A percentile compares a stretch with the other conserved stretches of the same genome.
Evolutionary conservation across 2,888 invertebrate species (phyloP).

Genomic region (Trypoxylon attenuatum): DNA sequence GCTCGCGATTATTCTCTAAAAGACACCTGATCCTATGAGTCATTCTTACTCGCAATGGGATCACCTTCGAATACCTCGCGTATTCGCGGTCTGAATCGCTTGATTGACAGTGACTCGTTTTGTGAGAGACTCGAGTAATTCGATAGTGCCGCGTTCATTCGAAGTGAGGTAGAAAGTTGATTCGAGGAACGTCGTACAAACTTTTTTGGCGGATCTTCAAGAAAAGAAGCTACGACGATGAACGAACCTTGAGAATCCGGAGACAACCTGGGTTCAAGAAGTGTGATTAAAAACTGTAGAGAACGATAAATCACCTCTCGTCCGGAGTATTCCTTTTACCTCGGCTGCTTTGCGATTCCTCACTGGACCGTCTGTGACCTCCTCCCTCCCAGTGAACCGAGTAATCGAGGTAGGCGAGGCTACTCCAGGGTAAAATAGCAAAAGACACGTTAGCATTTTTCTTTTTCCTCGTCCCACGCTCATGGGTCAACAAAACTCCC

Average conservation of each 20-base stretch:
- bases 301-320: neutral
- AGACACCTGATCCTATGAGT: no score
- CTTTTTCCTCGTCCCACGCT: slow-evolving; percentile 26
- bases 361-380: no score
- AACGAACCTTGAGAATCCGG: neutral
- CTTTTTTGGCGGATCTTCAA: no score
- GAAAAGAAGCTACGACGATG: neutral
- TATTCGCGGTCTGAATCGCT: neutral
- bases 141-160: neutral
- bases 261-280: neutral
- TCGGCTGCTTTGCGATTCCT: no score
- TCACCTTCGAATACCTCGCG: neutral
- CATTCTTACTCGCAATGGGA: no score
- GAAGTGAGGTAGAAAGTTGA: neutral
- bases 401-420: slow-evolving; percentile 27
- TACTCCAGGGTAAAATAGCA: slow-evolving; percentile 53
- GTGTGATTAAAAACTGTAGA: neutral
- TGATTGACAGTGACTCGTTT: slow-evolving; percentile 1
- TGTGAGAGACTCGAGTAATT: neutral
- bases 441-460: slow-evolving; percentile 66
- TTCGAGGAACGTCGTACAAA: neutral
- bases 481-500: slow-evolving; percentile 23
- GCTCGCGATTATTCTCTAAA: no score
- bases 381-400: neutral
- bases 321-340: no score